A percentile compares a stretch with the other conserved stretches of the same genome.
Conservation (phyloP, 2,888 invertebrate genomes). For the Onchidella celtica region DNA sequence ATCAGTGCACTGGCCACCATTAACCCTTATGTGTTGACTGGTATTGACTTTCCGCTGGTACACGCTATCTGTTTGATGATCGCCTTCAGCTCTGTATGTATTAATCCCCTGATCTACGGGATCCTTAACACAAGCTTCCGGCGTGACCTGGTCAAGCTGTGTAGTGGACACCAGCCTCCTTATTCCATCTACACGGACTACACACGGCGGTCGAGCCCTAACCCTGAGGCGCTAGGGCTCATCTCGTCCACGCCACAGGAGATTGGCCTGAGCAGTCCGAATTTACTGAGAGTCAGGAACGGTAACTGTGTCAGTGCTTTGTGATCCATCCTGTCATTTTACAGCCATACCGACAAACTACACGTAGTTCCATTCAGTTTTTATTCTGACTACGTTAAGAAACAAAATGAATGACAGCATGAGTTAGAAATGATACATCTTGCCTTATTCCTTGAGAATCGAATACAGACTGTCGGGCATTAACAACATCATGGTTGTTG, state of each 20-base stretch:
- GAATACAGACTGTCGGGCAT: no score
- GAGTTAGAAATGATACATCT: no score
- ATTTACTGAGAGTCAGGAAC: conserved; percentile 18
- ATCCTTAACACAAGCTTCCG: conserved; percentile 67
- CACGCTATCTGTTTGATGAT: conserved; percentile 66
- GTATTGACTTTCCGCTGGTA: conserved; percentile 74
- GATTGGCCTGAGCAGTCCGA: conserved; percentile 19
- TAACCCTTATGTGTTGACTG: conserved; percentile 59
- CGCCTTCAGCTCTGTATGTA: conserved; percentile 67
- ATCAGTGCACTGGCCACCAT: conserved; percentile 68
- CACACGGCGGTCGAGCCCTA: conserved; percentile 39
- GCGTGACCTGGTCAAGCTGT: conserved; percentile 50
- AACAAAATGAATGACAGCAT: no score
- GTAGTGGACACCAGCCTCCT: neutral
- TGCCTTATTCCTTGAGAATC: no score
- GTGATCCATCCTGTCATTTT: conserved; percentile 19
- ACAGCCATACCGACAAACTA: no score
- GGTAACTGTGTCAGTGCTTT: conserved; percentile 29
- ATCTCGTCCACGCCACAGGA: conserved; percentile 44
- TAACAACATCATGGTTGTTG: no score
- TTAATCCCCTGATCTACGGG: conserved; percentile 70
- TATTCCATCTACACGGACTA: conserved; percentile 26
- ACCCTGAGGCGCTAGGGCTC: conserved; percentile 41
- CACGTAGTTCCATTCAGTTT: no score
- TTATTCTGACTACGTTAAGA: no score